A percentile compares a stretch with the other conserved stretches of the same genome.
phyloP scores from a whole-genome alignment of 2,888 invertebrate genomes.

The Spatulosminthurus flaviceps region DNA sequence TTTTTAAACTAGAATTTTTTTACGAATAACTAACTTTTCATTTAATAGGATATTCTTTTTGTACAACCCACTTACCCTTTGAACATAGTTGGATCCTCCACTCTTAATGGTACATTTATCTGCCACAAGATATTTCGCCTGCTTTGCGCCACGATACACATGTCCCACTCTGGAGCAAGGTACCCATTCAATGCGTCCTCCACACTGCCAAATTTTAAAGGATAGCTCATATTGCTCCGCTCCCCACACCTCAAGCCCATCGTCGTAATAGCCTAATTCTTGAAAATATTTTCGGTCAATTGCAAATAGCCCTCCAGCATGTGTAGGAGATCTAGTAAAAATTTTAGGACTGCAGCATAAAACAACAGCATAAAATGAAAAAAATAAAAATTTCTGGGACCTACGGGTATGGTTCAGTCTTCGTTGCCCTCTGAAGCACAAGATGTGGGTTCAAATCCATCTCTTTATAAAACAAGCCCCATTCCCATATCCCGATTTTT shows the following conservation, averaged over 20 bases:
- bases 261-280: slow-evolving; percentile 71
- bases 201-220: slow-evolving; percentile 66
- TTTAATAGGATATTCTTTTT: no score
- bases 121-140: slow-evolving; percentile 24
- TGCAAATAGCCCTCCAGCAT: slow-evolving; percentile 69
- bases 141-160: slow-evolving; percentile 35
- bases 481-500: slow-evolving; percentile 69
- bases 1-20: no score
- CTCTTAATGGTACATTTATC: slow-evolving; percentile 35
- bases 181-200: slow-evolving; percentile 42
- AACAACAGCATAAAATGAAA: no score
- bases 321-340: slow-evolving; percentile 45
- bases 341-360: no score
- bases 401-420: slow-evolving; percentile 43
- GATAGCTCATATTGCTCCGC: slow-evolving; percentile 69
- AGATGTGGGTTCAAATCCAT: slow-evolving; percentile 67
- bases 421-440: slow-evolving; percentile 16
- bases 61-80: slow-evolving; percentile 38
- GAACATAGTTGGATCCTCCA: slow-evolving; percentile 35
- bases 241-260: slow-evolving; percentile 72
- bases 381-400: neutral
- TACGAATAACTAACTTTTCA: no score
- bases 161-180: slow-evolving; percentile 44
- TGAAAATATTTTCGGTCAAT: slow-evolving; percentile 71
- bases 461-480: slow-evolving; percentile 73